These are phyloP conservation scores for Adineta ricciae DNA, from an alignment of 2,888 invertebrate species.

Conservation along the genomic window DNA sequence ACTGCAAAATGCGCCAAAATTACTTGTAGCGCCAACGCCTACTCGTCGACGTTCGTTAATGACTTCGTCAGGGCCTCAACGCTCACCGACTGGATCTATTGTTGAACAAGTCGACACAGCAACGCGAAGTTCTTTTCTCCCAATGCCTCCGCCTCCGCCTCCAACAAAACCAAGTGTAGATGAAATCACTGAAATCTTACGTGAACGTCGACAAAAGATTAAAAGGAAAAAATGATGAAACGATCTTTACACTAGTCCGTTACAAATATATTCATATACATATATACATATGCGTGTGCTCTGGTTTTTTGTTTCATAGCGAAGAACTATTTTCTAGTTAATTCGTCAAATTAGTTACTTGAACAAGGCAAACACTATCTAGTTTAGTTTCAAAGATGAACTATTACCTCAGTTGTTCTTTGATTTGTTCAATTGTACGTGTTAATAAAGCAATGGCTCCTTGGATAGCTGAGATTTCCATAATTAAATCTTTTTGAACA, in stretches of 20 bases:
- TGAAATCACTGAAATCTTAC: constrained; percentile 8
- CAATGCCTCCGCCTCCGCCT: background rate
- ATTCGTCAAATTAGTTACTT: too few relatives aligned
- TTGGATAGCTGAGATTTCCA: constrained; percentile 67
- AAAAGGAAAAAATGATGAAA: background rate
- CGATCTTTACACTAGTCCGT: background rate
- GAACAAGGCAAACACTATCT: too few relatives aligned
- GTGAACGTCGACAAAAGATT: background rate
- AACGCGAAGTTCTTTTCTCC: background rate
- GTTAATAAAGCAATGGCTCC: constrained; percentile 57
- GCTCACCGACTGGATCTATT: background rate
- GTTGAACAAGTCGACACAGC: background rate
- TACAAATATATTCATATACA: background rate
- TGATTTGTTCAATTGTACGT: constrained; percentile 54
- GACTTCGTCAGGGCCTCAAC: background rate
- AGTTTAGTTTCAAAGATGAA: background rate
- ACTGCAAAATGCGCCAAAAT: background rate
- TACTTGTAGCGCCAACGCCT: background rate
- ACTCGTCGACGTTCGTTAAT: background rate
- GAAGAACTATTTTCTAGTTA: background rate
- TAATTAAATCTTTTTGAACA: constrained; percentile 63
- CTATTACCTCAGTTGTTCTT: constrained; percentile 62
- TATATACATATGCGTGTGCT: background rate
- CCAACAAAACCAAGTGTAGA: background rate
- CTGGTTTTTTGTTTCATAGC: background rate